Conservation (phyloP, 2,797 vertebrate species). For the Enteromius mattozi region DNA sequence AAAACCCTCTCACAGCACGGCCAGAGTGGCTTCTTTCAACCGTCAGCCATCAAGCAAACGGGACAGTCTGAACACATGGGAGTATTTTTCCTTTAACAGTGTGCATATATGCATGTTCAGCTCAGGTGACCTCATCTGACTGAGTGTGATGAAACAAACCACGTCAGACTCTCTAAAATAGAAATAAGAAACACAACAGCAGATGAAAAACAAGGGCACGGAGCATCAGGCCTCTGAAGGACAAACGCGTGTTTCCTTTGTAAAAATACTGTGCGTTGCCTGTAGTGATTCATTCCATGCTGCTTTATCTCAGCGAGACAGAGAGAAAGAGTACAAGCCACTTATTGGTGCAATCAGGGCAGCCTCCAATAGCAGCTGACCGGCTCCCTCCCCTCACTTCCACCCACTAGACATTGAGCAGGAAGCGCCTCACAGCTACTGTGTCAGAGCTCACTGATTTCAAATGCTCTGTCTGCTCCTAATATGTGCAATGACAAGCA, state of each 20-base stretch:
- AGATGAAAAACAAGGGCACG: constrained; percentile 23
- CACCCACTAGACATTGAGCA: constrained; percentile 32
- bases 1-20: constrained; percentile 16
- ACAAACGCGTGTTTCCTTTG: constrained; percentile 6
- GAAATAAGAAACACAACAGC: constrained; percentile 10
- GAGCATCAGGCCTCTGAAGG: constrained; percentile 22
- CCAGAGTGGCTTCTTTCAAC: constrained; percentile 35
- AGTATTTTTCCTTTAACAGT: constrained; percentile 24
- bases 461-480: constrained; percentile 45
- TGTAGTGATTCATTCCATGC: constrained; percentile 49
- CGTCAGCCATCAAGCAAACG: constrained; percentile 43
- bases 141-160: constrained; percentile 11
- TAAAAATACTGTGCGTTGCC: constrained; percentile 15
- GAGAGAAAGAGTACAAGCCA: constrained; percentile 38
- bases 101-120: constrained; percentile 4
- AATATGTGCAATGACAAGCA: constrained; percentile 53
- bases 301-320: constrained; percentile 48
- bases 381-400: background rate
- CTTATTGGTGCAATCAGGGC: constrained; percentile 56
- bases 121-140: background rate
- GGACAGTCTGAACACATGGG: constrained; percentile 21
- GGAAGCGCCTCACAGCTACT: constrained; percentile 32
- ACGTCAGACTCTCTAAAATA: constrained; percentile 31
- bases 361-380: constrained; percentile 38
- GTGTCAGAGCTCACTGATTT: constrained; percentile 49